Evolutionary conservation across 2,888 invertebrate species (phyloP).

Genomic region (Amorpha juglandis): DNA sequence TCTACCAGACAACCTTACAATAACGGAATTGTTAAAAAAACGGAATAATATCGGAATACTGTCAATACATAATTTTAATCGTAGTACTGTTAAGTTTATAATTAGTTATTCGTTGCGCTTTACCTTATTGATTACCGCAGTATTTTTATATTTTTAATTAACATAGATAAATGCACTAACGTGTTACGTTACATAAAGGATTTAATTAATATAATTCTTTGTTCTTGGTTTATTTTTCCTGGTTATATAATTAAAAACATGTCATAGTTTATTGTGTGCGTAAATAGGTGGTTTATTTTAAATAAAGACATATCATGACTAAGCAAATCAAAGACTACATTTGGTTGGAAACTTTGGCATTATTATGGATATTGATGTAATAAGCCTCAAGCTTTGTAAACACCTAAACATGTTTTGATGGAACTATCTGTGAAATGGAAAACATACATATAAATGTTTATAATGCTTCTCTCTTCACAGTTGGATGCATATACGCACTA

Average conservation of each 20-base stretch:
- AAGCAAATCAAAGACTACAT: neutral
- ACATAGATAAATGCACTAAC: neutral
- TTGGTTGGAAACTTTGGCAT: neutral
- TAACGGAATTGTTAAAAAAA: no score
- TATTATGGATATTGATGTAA: neutral
- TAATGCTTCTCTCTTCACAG: no score
- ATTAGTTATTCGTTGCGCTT: neutral
- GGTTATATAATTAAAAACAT: neutral
- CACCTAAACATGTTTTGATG: no score
- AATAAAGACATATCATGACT: neutral
- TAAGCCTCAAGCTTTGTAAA: no score
- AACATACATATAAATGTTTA: no score
- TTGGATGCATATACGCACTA: no score
- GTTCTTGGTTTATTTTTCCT: neutral
- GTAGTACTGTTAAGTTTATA: no score
- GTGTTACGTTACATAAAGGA: neutral
- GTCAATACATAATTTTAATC: no score
- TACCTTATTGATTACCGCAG: neutral
- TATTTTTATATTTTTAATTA: constrained; percentile 8
- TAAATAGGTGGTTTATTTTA: neutral
- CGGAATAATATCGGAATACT: no score
- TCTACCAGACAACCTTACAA: no score
- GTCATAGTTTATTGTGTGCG: neutral
- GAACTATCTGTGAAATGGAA: no score
- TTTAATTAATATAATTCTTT: constrained; percentile 1